A percentile compares a stretch with the other conserved stretches of the same genome.
phyloP scores from a whole-genome alignment of 2,113 vertebrate genomes.

The Empidonax traillii region DNA sequence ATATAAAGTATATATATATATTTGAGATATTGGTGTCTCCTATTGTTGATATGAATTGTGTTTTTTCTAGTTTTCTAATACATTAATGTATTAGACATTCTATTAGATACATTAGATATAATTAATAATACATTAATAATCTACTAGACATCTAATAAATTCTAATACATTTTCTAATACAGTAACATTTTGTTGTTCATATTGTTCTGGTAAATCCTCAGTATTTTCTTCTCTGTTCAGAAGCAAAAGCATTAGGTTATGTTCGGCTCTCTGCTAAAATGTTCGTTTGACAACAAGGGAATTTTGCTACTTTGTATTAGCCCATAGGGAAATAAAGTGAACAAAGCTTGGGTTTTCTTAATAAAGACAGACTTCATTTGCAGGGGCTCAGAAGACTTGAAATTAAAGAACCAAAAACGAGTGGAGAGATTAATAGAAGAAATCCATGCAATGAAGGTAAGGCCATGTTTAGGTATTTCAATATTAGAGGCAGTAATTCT shows the following conservation, averaged over 20 bases:
- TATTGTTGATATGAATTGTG: neutral
- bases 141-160: too few species aligned
- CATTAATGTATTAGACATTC: too few species aligned
- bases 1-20: too few species aligned
- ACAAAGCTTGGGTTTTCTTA: neutral
- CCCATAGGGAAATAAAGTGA: neutral
- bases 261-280: neutral
- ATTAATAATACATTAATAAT: too few species aligned
- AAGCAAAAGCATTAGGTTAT: neutral
- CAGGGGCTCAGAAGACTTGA: constrained; percentile 80
- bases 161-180: neutral
- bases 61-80: neutral
- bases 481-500: neutral
- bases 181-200: neutral
- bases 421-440: constrained; percentile 87
- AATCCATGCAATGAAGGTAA: constrained; percentile 89
- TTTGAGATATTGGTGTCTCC: neutral
- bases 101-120: too few species aligned
- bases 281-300: neutral
- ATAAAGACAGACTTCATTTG: neutral
- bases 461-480: neutral
- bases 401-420: constrained; percentile 86
- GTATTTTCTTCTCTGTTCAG: neutral
- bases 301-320: neutral
- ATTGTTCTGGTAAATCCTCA: neutral